Conservation (phyloP, 2,888 invertebrate genomes). For the Ophion obscuratus region DNA sequence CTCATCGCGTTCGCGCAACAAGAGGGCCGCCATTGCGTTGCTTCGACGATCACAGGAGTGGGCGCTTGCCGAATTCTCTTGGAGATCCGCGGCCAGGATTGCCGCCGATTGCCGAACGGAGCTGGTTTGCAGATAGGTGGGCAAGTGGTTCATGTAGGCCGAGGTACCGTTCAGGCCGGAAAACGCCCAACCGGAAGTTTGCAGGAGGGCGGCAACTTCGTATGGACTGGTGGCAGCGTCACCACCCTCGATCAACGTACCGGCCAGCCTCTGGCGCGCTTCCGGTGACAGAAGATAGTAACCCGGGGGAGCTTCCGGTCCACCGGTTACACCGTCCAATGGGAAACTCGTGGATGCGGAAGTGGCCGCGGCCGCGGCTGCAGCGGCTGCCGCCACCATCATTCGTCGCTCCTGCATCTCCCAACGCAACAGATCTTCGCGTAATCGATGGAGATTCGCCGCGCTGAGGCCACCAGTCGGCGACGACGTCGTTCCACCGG, state of each 20-base stretch:
- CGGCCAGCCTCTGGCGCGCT: constrained; percentile 75
- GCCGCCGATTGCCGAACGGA: constrained; percentile 55
- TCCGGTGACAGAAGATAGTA: constrained; percentile 82
- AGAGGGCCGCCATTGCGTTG: constrained; percentile 14
- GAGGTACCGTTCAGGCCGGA: constrained; percentile 73
- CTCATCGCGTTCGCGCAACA: constrained; percentile 58
- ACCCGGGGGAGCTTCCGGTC: constrained; percentile 69
- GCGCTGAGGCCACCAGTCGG: constrained; percentile 74
- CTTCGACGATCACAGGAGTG: constrained; percentile 56
- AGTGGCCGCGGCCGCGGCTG: constrained; percentile 81
- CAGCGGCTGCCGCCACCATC: constrained; percentile 79
- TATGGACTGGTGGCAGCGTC: constrained; percentile 73
- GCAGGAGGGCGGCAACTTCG: constrained; percentile 78
- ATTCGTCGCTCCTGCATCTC: constrained; percentile 82
- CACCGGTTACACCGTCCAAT: constrained; percentile 52
- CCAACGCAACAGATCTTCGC: constrained; percentile 82
- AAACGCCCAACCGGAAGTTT: constrained; percentile 79
- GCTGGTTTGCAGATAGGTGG: constrained; percentile 73
- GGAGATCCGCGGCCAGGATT: constrained; percentile 57
- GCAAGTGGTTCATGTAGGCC: constrained; percentile 77
- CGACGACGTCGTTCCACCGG: constrained; percentile 80
- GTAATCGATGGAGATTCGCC: constrained; percentile 80
- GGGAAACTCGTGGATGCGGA: constrained; percentile 66
- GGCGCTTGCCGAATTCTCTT: constrained; percentile 48
- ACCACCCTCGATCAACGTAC: constrained; percentile 59